These are phyloP conservation scores for Rhabditoides inermis DNA, from an alignment of 2,888 invertebrate species.

Conservation along the genomic window DNA sequence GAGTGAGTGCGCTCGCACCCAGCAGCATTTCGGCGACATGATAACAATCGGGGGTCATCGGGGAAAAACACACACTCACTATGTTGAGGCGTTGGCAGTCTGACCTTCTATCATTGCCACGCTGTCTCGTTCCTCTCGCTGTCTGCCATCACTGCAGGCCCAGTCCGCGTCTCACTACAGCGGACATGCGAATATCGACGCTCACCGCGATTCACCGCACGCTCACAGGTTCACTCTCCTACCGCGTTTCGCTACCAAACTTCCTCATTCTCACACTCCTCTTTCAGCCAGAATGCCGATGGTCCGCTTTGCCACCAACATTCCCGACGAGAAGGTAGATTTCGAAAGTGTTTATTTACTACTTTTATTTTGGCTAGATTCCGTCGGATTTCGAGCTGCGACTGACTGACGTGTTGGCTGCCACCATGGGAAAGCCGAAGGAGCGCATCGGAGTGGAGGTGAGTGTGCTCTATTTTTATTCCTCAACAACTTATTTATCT, in stretches of 20 bases:
- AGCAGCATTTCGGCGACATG: too few species aligned
- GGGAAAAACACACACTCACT: too few species aligned
- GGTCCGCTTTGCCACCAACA: slow-evolving; percentile 6
- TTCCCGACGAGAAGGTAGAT: too few species aligned
- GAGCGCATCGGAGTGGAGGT: slow-evolving; percentile 10
- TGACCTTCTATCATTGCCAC: too few species aligned
- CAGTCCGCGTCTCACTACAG: not conserved
- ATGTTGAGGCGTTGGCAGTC: too few species aligned
- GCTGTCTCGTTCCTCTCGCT: not conserved
- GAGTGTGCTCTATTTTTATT: too few species aligned
- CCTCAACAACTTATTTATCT: too few species aligned
- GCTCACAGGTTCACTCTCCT: not conserved
- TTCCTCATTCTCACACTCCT: not conserved
- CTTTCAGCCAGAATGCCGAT: slow-evolving; percentile 7
- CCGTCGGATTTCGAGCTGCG: not conserved
- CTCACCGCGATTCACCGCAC: not conserved
- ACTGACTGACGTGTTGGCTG: slow-evolving; percentile 6
- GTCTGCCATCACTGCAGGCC: not conserved
- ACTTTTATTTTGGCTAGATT: too few species aligned
- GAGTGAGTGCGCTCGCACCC: too few species aligned
- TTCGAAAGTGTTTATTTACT: too few species aligned
- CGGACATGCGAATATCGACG: too few species aligned
- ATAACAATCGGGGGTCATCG: too few species aligned
- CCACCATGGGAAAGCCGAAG: slow-evolving; percentile 6
- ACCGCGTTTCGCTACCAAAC: not conserved